Base-by-base conservation (phyloP, 2,888 invertebrate genomes). In the Cephus rjabovi region DNA sequence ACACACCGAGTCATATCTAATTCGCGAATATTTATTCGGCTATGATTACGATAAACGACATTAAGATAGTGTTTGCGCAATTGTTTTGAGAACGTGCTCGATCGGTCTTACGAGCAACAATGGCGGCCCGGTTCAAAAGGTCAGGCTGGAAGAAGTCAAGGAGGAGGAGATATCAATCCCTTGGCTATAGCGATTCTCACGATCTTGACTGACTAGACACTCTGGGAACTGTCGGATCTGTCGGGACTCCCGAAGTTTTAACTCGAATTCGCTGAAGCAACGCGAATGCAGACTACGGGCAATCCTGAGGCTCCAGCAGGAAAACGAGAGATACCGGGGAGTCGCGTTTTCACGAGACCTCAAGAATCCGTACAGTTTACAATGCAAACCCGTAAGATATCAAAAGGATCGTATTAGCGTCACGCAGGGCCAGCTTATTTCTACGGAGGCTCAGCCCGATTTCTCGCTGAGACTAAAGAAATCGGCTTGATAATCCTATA, bases 61-160 rank as follows among this genome's bases (percentile, higher is more conserved):
- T 40, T 40, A 80, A 81, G 82, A 85, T 84, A 85, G 84, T 83
- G 85, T 82, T 84, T 83, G 81, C 82, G 78, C 79, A 77, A 83
- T 83, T 85, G 83, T 84, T 85, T 83, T 84, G 81, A 85, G 82
- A 86, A 85, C 81, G 81, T 74, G 80, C 81, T 83, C 81, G 80
- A 80, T 81, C 79, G 23, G 23, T 9, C 23, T 15, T 56, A 23
- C 56, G 56, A 23, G 2, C 23, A 23, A 56, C 56, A 23, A 56
- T 56, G 56, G 56, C 56, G 23, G 56, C 56, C 56, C 23, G 56
- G 56, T 56, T 23, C 56, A 9, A 56, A 56, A 56, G 56, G 56
- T 56, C 56, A 23, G 2, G 23, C 56, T 56, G 56, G 6, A 56
- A 23, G 23, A 56, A 56, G 56, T 23, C 40, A 1, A 40, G 40